Percentiles rank a stretch among this genome's conserved stretches.
Evolutionary conservation across 2,888 invertebrate genomes (phyloP).

Genomic region (Pseudococcus longispinus): DNA sequence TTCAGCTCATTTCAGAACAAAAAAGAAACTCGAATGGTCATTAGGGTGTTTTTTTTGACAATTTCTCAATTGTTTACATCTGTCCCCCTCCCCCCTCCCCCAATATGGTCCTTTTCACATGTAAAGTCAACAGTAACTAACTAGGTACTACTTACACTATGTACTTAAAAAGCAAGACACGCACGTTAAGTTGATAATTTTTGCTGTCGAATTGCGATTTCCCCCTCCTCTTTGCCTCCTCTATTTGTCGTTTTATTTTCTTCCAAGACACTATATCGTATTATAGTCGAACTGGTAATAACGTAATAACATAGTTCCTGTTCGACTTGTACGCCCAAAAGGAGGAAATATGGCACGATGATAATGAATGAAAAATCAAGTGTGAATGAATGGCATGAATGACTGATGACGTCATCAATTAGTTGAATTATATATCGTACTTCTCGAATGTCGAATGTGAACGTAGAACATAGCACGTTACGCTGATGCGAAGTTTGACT

Average conservation of each 20-base stretch:
- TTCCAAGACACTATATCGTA: neutral
- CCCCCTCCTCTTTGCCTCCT: neutral
- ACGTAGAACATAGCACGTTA: neutral
- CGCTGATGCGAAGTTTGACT: neutral
- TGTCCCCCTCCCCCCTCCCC: neutral
- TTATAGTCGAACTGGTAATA: neutral
- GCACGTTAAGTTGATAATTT: no score
- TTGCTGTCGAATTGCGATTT: neutral
- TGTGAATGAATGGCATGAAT: constrained; percentile 45
- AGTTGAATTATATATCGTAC: constrained; percentile 41
- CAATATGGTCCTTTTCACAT: neutral
- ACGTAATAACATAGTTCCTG: constrained; percentile 21
- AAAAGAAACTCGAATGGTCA: neutral
- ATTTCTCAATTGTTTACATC: neutral
- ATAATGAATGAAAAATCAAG: constrained; percentile 46
- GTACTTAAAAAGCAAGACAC: neutral
- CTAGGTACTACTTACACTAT: neutral
- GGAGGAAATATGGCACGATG: constrained; percentile 43
- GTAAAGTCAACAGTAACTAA: neutral
- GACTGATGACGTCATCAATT: constrained; percentile 48
- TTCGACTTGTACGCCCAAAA: constrained; percentile 44
- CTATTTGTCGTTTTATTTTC: neutral
- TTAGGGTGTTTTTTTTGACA: neutral
- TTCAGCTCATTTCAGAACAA: neutral
- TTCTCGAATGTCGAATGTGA: constrained; percentile 13